Percentiles rank a stretch among this genome's conserved stretches.
Evolutionary conservation across 37 sponge, comb jelly and placozoan species (phyloP).

Genomic region (Petrosia ficiformis): DNA sequence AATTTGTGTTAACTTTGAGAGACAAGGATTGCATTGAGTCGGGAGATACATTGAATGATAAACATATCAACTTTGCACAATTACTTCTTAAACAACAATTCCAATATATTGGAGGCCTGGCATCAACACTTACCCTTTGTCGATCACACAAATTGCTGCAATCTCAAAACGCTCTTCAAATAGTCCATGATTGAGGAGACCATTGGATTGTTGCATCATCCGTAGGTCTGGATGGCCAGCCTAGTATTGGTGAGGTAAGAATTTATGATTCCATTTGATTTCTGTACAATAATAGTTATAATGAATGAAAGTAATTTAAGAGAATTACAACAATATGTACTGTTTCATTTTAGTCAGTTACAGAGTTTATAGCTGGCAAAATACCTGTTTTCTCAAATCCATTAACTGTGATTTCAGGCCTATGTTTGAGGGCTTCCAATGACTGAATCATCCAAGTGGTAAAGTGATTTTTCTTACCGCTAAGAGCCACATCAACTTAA

Average conservation of each 20-base stretch:
- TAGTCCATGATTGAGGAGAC: slow-evolving; percentile 7
- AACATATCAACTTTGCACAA: slow-evolving; percentile 47
- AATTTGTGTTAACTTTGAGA: not conserved
- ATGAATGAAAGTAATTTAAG: too few relatives aligned
- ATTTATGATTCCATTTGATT: slow-evolving; percentile 9
- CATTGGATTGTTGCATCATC: slow-evolving; percentile 28
- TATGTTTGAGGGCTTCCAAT: slow-evolving; percentile 1
- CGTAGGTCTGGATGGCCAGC: not conserved
- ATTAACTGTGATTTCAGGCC: slow-evolving; percentile 26
- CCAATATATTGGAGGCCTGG: slow-evolving; percentile 24
- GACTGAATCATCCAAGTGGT: slow-evolving; percentile 17
- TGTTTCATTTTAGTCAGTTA: too few relatives aligned
- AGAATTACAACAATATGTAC: too few relatives aligned
- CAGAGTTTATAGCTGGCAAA: not conserved
- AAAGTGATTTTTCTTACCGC: slow-evolving; percentile 11
- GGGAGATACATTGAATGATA: slow-evolving; percentile 26
- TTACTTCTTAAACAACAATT: slow-evolving; percentile 18
- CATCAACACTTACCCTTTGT: slow-evolving; percentile 18
- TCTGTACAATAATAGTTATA: not conserved
- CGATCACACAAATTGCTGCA: not conserved
- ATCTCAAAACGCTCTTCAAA: slow-evolving; percentile 7
- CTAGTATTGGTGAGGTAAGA: not conserved
- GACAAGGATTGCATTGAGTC: not conserved
- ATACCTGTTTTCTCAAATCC: slow-evolving; percentile 37
- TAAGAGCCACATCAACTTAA: slow-evolving; percentile 2